phyloP scores from a whole-genome alignment of 2,113 vertebrate genomes.

The Stigmatopora argus region DNA sequence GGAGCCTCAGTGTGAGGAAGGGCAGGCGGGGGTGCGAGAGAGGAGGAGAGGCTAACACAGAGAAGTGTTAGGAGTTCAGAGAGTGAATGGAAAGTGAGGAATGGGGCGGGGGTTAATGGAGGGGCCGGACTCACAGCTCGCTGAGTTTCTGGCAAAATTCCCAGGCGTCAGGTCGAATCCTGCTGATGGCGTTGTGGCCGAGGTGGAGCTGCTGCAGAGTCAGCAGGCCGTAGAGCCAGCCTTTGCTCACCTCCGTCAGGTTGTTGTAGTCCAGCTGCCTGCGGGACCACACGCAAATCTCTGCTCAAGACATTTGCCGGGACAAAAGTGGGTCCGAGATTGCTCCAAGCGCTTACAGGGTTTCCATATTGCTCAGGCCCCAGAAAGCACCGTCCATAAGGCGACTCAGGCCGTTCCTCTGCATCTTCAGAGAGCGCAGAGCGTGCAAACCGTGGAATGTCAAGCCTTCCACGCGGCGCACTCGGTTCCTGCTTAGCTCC shows the following conservation, averaged over 20 bases:
- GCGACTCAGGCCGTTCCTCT: conserved; percentile 81
- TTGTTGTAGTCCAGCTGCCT: conserved; percentile 97
- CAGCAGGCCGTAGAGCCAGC: conserved; percentile 93
- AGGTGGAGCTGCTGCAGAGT: conserved; percentile 92
- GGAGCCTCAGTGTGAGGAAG: conserved; percentile 49
- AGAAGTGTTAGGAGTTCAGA: conserved; percentile 73
- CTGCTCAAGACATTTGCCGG: accelerated
- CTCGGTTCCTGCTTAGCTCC: conserved; percentile 88
- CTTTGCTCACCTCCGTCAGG: conserved; percentile 91
- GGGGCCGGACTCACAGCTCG: conserved; percentile 84
- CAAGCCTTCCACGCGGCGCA: conserved; percentile 86
- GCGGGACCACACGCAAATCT: conserved; percentile 31
- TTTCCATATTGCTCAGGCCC: conserved; percentile 90
- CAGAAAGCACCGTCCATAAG: conserved; percentile 97
- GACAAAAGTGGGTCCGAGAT: background rate
- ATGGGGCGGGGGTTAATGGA: conserved; percentile 4
- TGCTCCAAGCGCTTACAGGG: conserved; percentile 75
- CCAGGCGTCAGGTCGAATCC: conserved; percentile 91
- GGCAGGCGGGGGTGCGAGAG: conserved; percentile 32
- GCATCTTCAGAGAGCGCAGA: conserved; percentile 85
- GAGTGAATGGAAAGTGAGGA: conserved; percentile 43
- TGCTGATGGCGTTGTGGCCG: conserved; percentile 87
- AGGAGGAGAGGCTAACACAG: conserved; percentile 48
- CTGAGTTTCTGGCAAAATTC: conserved; percentile 96
- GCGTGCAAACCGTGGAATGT: conserved; percentile 87